Percentiles rank a stretch among this genome's conserved stretches.
Conservation (phyloP, 1,140 invertebrate species). For the Zaprionus davidi region DNA sequence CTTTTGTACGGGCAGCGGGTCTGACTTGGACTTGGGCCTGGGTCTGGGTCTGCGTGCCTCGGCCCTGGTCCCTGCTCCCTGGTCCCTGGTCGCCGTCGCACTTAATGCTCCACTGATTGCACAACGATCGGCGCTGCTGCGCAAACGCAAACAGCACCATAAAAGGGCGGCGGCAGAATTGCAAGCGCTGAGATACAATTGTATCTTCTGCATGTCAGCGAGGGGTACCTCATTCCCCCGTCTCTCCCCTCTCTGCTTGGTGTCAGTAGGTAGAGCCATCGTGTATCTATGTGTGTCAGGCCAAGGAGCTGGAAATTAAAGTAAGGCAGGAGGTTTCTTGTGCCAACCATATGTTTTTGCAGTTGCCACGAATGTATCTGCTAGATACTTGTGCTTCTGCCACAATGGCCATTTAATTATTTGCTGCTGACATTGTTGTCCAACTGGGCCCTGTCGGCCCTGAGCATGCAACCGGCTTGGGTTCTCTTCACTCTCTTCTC, state of each 20-base stretch:
- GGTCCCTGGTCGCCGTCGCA: constrained; percentile 29
- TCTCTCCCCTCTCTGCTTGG: background rate
- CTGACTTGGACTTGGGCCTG: background rate
- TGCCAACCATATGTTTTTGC: constrained; percentile 61
- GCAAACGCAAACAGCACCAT: constrained; percentile 57
- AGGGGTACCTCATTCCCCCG: background rate
- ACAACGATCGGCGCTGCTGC: constrained; percentile 67
- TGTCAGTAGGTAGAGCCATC: constrained; percentile 25
- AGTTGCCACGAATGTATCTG: constrained; percentile 43
- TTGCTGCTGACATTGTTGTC: constrained; percentile 34
- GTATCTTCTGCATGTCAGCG: constrained; percentile 57
- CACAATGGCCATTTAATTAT: constrained; percentile 77
- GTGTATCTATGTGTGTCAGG: constrained; percentile 77
- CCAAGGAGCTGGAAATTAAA: constrained; percentile 79
- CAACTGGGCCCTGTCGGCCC: constrained; percentile 7
- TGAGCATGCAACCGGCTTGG: background rate
- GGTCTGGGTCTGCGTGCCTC: background rate
- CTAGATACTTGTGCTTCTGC: constrained; percentile 39
- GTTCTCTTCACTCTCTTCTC: background rate
- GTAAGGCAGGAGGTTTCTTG: constrained; percentile 83
- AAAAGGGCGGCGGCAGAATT: constrained; percentile 39
- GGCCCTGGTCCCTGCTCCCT: constrained; percentile 9
- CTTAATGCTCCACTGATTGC: constrained; percentile 82
- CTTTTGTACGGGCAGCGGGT: constrained; percentile 38
- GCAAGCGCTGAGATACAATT: constrained; percentile 68